Conservation (phyloP, 2,113 vertebrate genomes). For the Numida meleagris region DNA sequence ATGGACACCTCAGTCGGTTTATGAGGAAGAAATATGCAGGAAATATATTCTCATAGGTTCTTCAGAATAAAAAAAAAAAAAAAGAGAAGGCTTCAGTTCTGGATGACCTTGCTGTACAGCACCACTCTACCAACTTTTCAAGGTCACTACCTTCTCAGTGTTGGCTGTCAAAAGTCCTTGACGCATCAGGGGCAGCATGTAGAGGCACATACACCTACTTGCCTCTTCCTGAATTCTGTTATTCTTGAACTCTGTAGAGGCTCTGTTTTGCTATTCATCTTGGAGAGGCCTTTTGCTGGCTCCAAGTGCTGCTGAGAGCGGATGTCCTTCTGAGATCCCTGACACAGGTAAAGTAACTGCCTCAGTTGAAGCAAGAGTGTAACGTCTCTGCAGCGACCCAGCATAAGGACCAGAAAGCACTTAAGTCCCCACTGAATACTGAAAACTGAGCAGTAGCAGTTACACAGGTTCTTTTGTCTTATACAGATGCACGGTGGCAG, state of each 20-base stretch:
- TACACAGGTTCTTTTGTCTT: neutral
- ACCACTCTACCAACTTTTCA: neutral
- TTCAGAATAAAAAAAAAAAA: neutral
- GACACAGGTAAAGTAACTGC: neutral
- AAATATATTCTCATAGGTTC: neutral
- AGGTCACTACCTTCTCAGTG: neutral
- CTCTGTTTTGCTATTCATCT: neutral
- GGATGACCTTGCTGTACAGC: neutral
- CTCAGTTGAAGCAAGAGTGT: neutral
- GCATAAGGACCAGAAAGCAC: neutral
- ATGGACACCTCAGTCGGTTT: constrained; percentile 12
- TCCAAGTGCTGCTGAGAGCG: neutral
- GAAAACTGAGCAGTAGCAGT: neutral
- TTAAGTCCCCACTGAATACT: neutral
- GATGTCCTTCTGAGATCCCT: rapidly evolving
- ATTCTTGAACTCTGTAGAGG: neutral
- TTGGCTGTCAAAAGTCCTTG: neutral
- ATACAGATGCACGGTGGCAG: neutral
- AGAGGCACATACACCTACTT: neutral
- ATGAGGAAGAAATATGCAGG: constrained; percentile 42
- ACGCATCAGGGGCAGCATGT: neutral
- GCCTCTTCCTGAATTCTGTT: neutral
- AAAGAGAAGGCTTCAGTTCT: neutral
- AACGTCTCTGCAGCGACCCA: neutral
- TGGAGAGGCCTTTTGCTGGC: neutral